Evolutionary conservation across 1,140 invertebrate genomes (phyloP), one percentile per base, ranked within the genome.

Genomic region (Drosophila albomicans): DNA sequence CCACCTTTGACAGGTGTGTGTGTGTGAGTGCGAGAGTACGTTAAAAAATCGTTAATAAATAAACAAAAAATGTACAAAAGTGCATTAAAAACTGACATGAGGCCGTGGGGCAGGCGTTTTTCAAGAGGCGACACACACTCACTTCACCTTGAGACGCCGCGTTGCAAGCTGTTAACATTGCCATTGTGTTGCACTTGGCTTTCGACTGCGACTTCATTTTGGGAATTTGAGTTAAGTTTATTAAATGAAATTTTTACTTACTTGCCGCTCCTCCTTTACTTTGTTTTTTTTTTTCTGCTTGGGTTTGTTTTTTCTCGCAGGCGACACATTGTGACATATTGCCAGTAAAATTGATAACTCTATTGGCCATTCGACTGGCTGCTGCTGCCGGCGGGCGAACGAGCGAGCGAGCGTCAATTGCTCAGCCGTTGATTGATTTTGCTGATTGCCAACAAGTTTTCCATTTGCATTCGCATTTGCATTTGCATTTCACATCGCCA

Each of bases 301-400:
- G 30, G 5, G 30, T 32, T 5, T 32, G 30, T 25, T 6, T 51
- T 11, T 2, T 15, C 8, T 1, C 10, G 35, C 20, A 25, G 45
- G 68, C 68, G 69, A 73, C 69, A 75, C 54, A 76, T 73, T 87
- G 73, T 71, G 78, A 85, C 85, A 89, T 66, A 81, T 79, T 78
- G 78, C 15, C 85, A 84, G 71, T 85, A 89, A 89, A 89, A 79
- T 85, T 89, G 86, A 89, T 89, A 89, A 85, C 85, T 89, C 85
- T 89, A 89, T 89, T 89, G 85, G 62, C 86, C 74, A 84, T 79
- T 79, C 70, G 59, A 43, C 71, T 66, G 75, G 28, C 11, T 54
- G 25, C 51, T 54, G 28, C 7, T 13, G 66, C 54, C 64, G 75
- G 73, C 79, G 48, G 64, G 32, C 61, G 75, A 46, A 52, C 80